These are phyloP conservation scores for Macrophya alboannulata DNA, from an alignment of 2,888 invertebrate genomes.

Conservation along the genomic window DNA sequence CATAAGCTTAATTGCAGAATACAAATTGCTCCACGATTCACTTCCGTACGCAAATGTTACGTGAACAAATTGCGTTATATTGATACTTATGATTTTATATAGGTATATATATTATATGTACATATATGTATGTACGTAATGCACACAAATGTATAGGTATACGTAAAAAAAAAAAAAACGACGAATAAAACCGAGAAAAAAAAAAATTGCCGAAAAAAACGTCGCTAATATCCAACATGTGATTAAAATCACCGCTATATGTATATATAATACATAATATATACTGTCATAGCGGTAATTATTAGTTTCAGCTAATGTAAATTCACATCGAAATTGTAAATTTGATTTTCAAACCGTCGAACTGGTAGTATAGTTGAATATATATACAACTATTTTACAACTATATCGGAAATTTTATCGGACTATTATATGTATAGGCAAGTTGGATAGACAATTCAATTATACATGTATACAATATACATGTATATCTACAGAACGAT, in stretches of 20 bases:
- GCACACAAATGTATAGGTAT: no score
- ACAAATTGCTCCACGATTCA: slow-evolving; percentile 27
- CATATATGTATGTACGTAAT: neutral
- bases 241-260: no score
- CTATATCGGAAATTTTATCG: neutral
- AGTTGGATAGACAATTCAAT: neutral
- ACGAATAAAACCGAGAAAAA: no score
- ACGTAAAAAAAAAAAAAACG: no score
- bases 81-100: no score
- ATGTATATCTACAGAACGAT: neutral
- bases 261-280: neutral
- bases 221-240: no score
- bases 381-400: neutral
- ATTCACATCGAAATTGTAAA: neutral
- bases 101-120: neutral
- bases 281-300: neutral
- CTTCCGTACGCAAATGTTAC: slow-evolving; percentile 27
- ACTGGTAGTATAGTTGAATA: neutral
- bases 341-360: neutral
- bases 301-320: neutral
- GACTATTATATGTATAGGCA: neutral
- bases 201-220: no score
- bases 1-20: slow-evolving; percentile 18
- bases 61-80: neutral
- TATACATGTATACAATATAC: neutral